Evolutionary conservation across 2,113 vertebrate genomes (phyloP), one percentile per base, ranked within the genome.

Genomic region (Otis tarda): DNA sequence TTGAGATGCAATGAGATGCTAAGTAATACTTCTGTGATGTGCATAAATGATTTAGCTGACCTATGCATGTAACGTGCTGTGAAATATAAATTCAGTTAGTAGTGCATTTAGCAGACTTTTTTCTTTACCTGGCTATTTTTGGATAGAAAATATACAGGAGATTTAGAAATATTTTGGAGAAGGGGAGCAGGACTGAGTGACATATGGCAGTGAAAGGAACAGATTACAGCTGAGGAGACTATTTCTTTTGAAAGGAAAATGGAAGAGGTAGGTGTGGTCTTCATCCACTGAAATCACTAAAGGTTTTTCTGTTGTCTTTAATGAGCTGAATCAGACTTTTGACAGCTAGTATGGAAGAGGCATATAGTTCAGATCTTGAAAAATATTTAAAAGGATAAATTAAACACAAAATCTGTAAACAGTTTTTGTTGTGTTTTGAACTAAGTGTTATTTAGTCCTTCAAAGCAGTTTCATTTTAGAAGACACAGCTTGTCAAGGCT

Each of bases 391-490:
- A 90, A 86, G 47, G 31, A 69, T 89, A 69, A 85, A 59, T 59
- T 55, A 59, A 75, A 37, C 45, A 43, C 21, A 37, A 64, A 80
- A n/a, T 43, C n/a, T 59, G 4, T 64, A 57, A 85, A 53, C 41
- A 33, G 10, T 39, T 78, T 74, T 83, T 89, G 17, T 92, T 8
- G 1, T 78, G n/a, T 53, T 2, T 1, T 60, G 41, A 45, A 61
- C 61, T 93, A 35, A 27, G 91, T 69, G 68, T 94, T 92, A 49
- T 49, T 60, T 78, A 56, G 77, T 65, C 81, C 49, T 95, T 94
- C 45, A 75, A 78, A 94, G 71, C 49, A 21, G 23, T 68, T 86
- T 53, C 5, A 43, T 85, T 95, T 87, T 85, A 76, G 70, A 91
- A 94, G 50, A 21, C 53, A n/a, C 0, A 0, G 57, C 55, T 65